phyloP scores from a whole-genome alignment of 2,888 invertebrate genomes.

The Chymomyza procnemis region DNA sequence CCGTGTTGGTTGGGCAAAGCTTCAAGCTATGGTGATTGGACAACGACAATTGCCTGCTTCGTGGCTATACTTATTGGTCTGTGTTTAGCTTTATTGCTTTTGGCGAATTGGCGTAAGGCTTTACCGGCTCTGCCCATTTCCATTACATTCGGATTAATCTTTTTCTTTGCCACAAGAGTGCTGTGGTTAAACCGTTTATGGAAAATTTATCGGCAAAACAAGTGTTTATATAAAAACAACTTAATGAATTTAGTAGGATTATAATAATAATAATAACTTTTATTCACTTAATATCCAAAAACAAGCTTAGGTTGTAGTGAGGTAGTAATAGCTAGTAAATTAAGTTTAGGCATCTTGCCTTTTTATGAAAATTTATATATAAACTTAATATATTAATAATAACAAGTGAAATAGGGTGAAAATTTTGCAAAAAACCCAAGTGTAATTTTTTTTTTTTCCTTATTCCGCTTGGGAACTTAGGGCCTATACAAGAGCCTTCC shows the following conservation, averaged over 20 bases:
- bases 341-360: too few species aligned
- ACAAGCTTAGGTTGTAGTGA: too few species aligned
- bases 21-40: slow-evolving; percentile 99
- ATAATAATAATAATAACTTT: too few species aligned
- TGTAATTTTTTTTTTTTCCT: too few species aligned
- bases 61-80: slow-evolving; percentile 98
- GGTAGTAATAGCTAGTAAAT: too few species aligned
- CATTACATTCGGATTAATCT: slow-evolving; percentile 97
- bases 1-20: slow-evolving; percentile 99
- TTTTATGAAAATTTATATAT: too few species aligned
- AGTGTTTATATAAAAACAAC: slow-evolving; percentile 85
- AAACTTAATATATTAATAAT: too few species aligned
- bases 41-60: slow-evolving; percentile 98
- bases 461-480: too few species aligned
- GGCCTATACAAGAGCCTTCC: too few species aligned
- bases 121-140: slow-evolving; percentile 99
- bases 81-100: slow-evolving; percentile 93
- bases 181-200: slow-evolving; percentile 97
- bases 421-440: too few species aligned
- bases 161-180: slow-evolving; percentile 97
- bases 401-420: too few species aligned
- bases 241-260: slow-evolving; percentile 30
- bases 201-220: slow-evolving; percentile 94
- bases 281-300: too few species aligned
- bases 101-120: slow-evolving; percentile 98